Evolutionary conservation across 1,140 invertebrate genomes (phyloP).

Genomic region (Delia radicum): DNA sequence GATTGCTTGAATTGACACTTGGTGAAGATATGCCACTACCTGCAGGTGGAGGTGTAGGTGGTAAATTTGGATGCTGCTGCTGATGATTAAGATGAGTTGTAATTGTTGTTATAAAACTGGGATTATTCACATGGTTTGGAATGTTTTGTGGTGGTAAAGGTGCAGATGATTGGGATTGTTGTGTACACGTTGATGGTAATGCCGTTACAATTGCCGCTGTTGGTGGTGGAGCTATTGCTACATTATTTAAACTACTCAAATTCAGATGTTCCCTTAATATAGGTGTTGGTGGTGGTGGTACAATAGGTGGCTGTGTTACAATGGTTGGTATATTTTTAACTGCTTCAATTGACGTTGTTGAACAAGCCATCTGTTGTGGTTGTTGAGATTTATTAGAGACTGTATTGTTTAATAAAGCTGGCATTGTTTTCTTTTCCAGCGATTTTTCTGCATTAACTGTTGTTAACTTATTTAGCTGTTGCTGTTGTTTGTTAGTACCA

Average conservation of each 20-base stretch:
- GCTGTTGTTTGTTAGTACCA: background rate
- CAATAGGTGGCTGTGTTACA: background rate
- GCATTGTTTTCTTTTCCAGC: background rate
- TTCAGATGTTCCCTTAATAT: slow-evolving; percentile 22
- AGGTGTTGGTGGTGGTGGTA: background rate
- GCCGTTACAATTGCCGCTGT: background rate
- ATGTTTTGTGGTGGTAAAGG: background rate
- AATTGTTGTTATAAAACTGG: background rate
- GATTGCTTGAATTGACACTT: background rate
- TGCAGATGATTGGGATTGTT: slow-evolving; percentile 20
- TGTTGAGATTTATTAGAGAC: background rate
- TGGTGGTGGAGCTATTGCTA: slow-evolving; percentile 28
- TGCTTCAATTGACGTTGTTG: background rate
- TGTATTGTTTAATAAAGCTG: background rate
- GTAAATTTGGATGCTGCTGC: slow-evolving; percentile 1
- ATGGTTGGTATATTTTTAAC: background rate
- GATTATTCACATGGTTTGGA: background rate
- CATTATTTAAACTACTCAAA: slow-evolving; percentile 30
- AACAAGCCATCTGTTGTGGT: background rate
- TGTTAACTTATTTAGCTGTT: no score
- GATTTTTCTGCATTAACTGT: background rate
- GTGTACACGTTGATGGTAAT: slow-evolving; percentile 25
- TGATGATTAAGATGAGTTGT: background rate
- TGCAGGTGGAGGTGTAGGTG: no score
- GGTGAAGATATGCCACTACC: background rate